These are phyloP conservation scores for Bombylius discolor DNA, from an alignment of 2,888 invertebrate genomes.

Conservation along the genomic window DNA sequence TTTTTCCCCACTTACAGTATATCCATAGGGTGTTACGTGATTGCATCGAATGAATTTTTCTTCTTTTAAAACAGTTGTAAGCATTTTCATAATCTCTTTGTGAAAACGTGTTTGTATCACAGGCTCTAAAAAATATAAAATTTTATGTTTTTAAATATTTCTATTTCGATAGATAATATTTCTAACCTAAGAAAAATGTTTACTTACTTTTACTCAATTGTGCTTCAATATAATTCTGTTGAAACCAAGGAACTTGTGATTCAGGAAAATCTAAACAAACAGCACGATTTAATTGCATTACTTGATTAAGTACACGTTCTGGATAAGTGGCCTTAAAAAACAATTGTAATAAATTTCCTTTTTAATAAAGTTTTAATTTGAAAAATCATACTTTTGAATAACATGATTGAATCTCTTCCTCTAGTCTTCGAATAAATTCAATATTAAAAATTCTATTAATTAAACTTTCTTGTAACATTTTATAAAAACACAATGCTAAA, in stretches of 20 bases:
- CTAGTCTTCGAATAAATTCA: conserved; percentile 45
- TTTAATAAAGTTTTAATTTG: not conserved
- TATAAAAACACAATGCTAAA: conserved; percentile 42
- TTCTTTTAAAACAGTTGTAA: conserved; percentile 23
- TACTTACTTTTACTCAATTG: conserved; percentile 36
- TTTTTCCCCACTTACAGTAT: conserved; percentile 19
- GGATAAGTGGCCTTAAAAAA: conserved; percentile 41
- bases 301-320: conserved; percentile 38
- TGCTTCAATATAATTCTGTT: conserved; percentile 46
- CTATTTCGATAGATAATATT: not conserved
- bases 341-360: conserved; percentile 4
- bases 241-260: conserved; percentile 52
- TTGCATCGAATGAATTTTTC: conserved; percentile 28
- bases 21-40: conserved; percentile 35
- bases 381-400: conserved; percentile 38
- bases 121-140: conserved; percentile 12
- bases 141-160: not conserved
- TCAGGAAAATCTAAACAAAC: conserved; percentile 52
- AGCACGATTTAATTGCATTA: conserved; percentile 50
- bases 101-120: conserved; percentile 18
- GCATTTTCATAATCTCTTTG: conserved; percentile 22
- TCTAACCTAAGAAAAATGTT: not conserved
- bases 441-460: conserved; percentile 45
- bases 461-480: conserved; percentile 38
- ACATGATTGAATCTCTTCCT: conserved; percentile 42